Percentiles rank a stretch among this genome's conserved stretches.
Evolutionary conservation across 2,113 vertebrate species (phyloP).

Genomic region (Aegotheles bennettii): DNA sequence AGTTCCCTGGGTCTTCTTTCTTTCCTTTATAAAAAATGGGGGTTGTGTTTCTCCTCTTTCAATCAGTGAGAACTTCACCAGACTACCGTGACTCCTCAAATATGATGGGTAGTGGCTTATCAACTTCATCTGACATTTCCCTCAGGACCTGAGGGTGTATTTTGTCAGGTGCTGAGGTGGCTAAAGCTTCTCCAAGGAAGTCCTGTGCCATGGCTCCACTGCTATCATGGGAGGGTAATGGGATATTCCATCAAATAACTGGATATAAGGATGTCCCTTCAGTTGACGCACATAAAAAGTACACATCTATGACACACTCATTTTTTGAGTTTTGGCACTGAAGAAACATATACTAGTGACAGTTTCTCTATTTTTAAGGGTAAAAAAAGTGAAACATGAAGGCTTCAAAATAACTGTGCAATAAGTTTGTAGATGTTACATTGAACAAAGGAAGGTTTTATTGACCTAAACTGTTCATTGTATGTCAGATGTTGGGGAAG

Average conservation of each 20-base stretch:
- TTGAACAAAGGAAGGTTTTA: neutral
- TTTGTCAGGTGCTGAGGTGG: neutral
- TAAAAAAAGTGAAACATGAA: neutral
- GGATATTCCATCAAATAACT: neutral
- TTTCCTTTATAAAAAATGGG: too few relatives aligned
- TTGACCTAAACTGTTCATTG: neutral
- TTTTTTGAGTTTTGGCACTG: neutral
- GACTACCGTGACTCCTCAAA: too few relatives aligned
- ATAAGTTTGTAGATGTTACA: neutral
- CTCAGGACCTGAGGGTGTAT: too few relatives aligned
- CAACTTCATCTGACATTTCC: too few relatives aligned
- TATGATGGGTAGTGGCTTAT: too few relatives aligned
- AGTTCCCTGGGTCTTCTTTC: too few relatives aligned
- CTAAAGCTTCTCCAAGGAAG: neutral
- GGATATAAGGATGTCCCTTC: neutral
- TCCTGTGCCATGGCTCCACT: neutral
- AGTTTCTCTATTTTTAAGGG: neutral
- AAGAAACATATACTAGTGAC: neutral
- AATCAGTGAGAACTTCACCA: too few relatives aligned
- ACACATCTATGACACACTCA: rapidly evolving
- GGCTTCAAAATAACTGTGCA: neutral
- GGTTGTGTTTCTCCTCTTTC: too few relatives aligned
- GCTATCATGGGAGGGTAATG: neutral
- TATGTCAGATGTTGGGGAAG: neutral
- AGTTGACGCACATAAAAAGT: neutral